Percentiles rank a stretch among this genome's conserved stretches.
Conservation (phyloP, 1,140 invertebrate species). For the Meloidogyne chitwoodi region DNA sequence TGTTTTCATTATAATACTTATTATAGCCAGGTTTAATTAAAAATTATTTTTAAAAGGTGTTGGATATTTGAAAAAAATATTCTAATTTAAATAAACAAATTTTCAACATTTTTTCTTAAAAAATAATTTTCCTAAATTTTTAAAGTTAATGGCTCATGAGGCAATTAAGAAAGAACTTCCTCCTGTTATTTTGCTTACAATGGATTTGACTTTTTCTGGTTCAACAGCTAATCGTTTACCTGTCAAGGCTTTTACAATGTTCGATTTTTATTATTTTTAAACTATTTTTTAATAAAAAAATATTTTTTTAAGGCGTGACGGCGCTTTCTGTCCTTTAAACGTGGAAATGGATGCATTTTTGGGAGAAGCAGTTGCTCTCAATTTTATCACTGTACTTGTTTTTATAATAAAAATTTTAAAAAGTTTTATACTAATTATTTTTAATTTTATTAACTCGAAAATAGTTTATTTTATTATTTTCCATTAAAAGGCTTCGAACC, state of each 20-base stretch:
- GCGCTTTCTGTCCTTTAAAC: constrained; percentile 46
- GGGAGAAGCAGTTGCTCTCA: constrained; percentile 51
- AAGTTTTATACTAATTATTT: background rate
- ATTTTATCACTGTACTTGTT: constrained; percentile 28
- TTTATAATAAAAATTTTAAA: background rate
- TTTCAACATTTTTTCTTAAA: too few species aligned
- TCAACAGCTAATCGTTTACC: constrained; percentile 38
- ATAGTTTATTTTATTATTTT: background rate
- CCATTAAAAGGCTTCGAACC: background rate
- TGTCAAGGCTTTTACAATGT: constrained; percentile 47
- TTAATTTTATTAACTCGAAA: background rate
- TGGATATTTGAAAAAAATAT: too few species aligned
- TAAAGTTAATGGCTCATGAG: constrained; percentile 30
- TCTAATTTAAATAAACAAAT: too few species aligned
- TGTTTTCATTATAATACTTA: constrained; percentile 52
- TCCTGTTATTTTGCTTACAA: constrained; percentile 48
- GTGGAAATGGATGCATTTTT: constrained; percentile 56
- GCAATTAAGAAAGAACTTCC: constrained; percentile 40
- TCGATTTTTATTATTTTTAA: background rate
- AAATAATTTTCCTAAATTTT: background rate
- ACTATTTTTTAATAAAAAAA: constrained; percentile 9
- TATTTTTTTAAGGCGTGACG: constrained; percentile 43
- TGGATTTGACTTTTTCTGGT: constrained; percentile 49
- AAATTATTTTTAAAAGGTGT: too few species aligned
- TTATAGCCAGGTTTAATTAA: constrained; percentile 32